Evolutionary conservation across 2,888 invertebrate species (phyloP), one percentile per base, ranked within the genome.

Genomic region (Tubiluchus corallicola): DNA sequence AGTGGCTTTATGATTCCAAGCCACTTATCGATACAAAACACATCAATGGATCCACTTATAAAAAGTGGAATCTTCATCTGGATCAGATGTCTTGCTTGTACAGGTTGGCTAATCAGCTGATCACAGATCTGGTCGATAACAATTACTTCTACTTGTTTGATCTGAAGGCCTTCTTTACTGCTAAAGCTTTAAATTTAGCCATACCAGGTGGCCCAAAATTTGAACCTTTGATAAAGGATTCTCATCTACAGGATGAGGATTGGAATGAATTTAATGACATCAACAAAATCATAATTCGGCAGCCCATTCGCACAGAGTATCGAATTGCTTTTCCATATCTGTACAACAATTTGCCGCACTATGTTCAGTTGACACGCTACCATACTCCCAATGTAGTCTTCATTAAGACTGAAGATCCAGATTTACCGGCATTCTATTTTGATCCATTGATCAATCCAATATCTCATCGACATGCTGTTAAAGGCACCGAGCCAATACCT

Each of bases 231-330:
- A 90, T 99, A 16, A 99, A 99, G 60, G 98, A 98, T 65, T 82
- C 87, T 56, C 90, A 88, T 57, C 80, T 87, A 43, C 87, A 87
- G 2, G 98, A 99, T 69, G 98, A 99, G 68, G 98, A 99, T 64
- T 99, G 98, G 98, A 99, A 99, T 68, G 98, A 99, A 68, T 99
- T 99, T 60, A 99, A 99, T 69, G 98, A 99, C 60, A 98, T 99
- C 54, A 98, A 99, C 66, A 99, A 99, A 69, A 96, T 99, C 56
- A 99, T 99, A 51, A 98, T 99, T 54, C 73, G 98, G 4, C 96
- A 98, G 60, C 96, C 96, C 2, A 85, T 99, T 53, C 74, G 98
- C 50, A 99, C 98, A 0, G 98, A 99, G 66, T 99, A 99, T 64
- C 76, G 98, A 53, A 99, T 99, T 60, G 98, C 98, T 1, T 99